phyloP scores from a whole-genome alignment of 2,113 vertebrate genomes.

The Burhinus bistriatus region DNA sequence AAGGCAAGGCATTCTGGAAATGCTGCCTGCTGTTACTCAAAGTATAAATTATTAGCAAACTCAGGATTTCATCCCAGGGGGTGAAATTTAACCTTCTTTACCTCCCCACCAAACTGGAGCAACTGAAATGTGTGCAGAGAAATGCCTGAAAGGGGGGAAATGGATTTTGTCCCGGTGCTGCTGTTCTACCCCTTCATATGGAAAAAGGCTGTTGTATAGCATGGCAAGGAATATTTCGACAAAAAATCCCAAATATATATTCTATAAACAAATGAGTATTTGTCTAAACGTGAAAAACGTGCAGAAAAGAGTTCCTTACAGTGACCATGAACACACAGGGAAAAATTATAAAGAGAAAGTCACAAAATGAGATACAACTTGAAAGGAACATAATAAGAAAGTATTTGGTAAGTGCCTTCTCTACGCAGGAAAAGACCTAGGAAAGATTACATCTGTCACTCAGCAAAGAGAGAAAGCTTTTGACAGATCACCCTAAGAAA shows the following conservation, averaged over 20 bases:
- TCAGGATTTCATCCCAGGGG: neutral
- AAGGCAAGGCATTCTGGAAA: neutral
- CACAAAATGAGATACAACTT: neutral
- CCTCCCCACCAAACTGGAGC: neutral
- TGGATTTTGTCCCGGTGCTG: neutral
- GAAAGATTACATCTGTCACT: conserved; percentile 43
- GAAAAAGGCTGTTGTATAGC: neutral
- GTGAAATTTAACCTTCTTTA: neutral
- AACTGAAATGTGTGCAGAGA: neutral
- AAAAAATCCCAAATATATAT: neutral
- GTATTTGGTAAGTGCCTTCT: neutral
- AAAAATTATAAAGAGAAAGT: neutral
- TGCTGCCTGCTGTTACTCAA: neutral
- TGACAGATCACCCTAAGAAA: conserved; percentile 42
- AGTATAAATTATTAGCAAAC: neutral
- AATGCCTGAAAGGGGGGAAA: neutral
- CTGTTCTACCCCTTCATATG: neutral
- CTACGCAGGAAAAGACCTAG: neutral
- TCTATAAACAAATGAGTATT: neutral
- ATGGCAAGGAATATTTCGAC: neutral
- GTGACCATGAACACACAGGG: neutral
- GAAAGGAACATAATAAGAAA: neutral
- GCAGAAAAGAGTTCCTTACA: neutral
- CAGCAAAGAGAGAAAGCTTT: conserved; percentile 21
- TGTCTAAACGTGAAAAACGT: neutral